Evolutionary conservation across 2,113 vertebrate genomes (phyloP).

Genomic region (Oenanthe melanoleuca): DNA sequence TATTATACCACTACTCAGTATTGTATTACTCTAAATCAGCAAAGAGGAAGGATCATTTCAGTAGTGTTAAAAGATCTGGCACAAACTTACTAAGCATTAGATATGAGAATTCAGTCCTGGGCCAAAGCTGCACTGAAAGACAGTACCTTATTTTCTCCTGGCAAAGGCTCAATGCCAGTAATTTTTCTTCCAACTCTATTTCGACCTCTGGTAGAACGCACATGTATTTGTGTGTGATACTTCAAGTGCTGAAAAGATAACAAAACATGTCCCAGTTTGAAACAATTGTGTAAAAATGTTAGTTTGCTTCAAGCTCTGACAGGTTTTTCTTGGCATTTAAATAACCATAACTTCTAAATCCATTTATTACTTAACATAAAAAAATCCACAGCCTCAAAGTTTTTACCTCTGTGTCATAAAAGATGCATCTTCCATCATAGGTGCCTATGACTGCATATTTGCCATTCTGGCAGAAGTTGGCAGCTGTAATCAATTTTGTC

Average conservation of each 20-base stretch:
- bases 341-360: not conserved
- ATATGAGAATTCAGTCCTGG: not conserved
- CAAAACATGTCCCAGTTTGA: not conserved
- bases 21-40: not conserved
- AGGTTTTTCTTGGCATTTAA: not conserved
- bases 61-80: not conserved
- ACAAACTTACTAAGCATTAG: not conserved
- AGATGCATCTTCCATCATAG: slow-evolving; percentile 96
- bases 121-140: not conserved
- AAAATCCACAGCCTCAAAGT: not conserved
- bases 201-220: slow-evolving; percentile 94
- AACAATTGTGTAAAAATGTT: not conserved
- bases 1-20: not conserved
- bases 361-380: not conserved
- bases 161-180: slow-evolving; percentile 96
- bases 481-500: slow-evolving; percentile 97
- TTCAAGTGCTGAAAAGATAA: slow-evolving; percentile 87
- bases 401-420: slow-evolving; percentile 97
- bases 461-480: slow-evolving; percentile 99
- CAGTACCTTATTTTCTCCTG: slow-evolving; percentile 96
- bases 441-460: slow-evolving; percentile 98
- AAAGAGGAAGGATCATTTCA: not conserved
- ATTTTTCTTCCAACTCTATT: slow-evolving; percentile 98
- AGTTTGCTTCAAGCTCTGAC: not conserved
- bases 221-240: slow-evolving; percentile 98